Conservation (phyloP, 1,140 invertebrate species). For the Drosophila watanabei region DNA sequence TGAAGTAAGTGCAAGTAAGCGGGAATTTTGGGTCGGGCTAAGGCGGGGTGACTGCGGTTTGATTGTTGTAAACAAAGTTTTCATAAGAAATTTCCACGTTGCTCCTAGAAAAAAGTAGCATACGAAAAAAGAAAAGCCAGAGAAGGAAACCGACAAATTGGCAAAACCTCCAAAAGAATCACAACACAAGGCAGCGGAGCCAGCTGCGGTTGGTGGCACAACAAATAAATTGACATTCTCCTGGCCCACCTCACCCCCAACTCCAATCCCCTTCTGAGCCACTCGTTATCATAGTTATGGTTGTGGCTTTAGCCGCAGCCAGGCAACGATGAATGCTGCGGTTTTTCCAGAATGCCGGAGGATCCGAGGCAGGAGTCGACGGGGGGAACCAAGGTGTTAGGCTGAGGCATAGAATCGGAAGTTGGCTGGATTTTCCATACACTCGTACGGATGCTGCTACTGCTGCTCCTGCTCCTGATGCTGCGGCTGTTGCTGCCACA, state of each 20-base stretch:
- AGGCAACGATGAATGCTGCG: slow-evolving; percentile 74
- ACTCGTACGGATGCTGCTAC: slow-evolving; percentile 4
- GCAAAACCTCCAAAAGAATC: slow-evolving; percentile 69
- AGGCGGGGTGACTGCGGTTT: slow-evolving; percentile 34
- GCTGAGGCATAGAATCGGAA: slow-evolving; percentile 29
- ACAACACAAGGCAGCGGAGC: slow-evolving; percentile 45
- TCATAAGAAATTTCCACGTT: slow-evolving; percentile 74
- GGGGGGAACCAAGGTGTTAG: slow-evolving; percentile 56
- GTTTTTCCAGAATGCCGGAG: slow-evolving; percentile 34
- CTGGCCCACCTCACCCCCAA: slow-evolving; percentile 4
- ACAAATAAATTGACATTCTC: slow-evolving; percentile 79
- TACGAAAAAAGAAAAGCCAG: slow-evolving; percentile 2
- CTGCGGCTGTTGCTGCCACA: slow-evolving; percentile 59
- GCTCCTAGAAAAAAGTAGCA: slow-evolving; percentile 33
- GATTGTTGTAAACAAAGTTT: slow-evolving; percentile 82
- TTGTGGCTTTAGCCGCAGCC: slow-evolving; percentile 51
- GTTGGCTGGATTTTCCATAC: slow-evolving; percentile 15
- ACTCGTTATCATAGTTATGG: slow-evolving; percentile 65
- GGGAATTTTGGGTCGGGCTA: neutral
- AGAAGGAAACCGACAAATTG: slow-evolving; percentile 75
- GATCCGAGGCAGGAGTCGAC: slow-evolving; percentile 1
- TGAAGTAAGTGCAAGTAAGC: slow-evolving; percentile 29
- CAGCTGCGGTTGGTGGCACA: slow-evolving; percentile 62
- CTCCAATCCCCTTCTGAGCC: slow-evolving; percentile 13
- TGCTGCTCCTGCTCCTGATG: slow-evolving; percentile 6